Percentiles rank a stretch among this genome's conserved stretches.
Conservation (phyloP, 2,888 invertebrate genomes). For the Biston betularia region DNA sequence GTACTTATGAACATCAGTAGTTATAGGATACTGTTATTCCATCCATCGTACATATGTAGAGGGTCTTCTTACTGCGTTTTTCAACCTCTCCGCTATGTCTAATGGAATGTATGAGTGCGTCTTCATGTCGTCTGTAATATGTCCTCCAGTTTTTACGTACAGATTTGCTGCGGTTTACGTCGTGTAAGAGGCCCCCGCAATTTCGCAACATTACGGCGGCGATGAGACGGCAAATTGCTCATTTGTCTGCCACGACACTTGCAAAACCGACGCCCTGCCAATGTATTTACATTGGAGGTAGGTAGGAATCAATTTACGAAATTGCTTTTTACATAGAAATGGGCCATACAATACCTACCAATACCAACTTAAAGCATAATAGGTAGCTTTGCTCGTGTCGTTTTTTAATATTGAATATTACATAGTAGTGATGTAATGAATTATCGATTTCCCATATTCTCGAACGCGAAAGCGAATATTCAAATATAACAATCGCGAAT, state of each 20-base stretch:
- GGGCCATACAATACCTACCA: neutral
- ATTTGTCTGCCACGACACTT: slow-evolving; percentile 74
- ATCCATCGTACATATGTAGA: neutral
- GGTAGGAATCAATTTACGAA: slow-evolving; percentile 34
- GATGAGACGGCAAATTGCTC: slow-evolving; percentile 79
- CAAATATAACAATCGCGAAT: too few relatives aligned
- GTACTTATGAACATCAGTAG: neutral
- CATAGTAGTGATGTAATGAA: too few relatives aligned
- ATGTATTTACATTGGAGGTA: slow-evolving; percentile 46
- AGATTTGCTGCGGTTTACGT: slow-evolving; percentile 32
- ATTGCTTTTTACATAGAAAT: slow-evolving; percentile 14
- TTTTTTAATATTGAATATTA: too few relatives aligned
- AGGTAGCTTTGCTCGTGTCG: neutral
- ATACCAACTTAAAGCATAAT: neutral
- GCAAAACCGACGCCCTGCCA: slow-evolving; percentile 57
- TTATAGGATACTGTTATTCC: neutral
- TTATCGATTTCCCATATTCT: too few relatives aligned
- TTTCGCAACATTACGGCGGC: slow-evolving; percentile 73
- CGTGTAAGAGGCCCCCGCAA: slow-evolving; percentile 62
- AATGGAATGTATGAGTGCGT: slow-evolving; percentile 16
- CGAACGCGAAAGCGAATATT: too few relatives aligned
- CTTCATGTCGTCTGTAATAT: slow-evolving; percentile 17
- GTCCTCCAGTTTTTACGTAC: slow-evolving; percentile 32
- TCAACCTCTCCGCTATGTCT: neutral
- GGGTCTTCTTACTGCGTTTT: neutral